Conservation (phyloP, 2,797 vertebrate genomes). For the Manis crassicaudata region DNA sequence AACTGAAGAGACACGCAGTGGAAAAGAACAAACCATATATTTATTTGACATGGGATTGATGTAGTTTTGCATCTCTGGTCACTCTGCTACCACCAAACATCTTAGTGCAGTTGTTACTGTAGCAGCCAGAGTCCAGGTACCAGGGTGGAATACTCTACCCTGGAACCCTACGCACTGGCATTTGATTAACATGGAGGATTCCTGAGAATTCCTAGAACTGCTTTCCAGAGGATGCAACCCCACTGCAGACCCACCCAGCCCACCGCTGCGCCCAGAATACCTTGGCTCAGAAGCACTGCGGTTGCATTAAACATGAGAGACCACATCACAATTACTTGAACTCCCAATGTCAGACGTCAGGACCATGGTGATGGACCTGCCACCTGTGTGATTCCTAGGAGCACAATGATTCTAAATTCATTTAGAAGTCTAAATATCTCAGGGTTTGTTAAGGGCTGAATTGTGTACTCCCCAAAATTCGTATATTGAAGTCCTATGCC, state of each 20-base stretch:
- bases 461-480: background rate
- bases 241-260: background rate
- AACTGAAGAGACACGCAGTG: slow-evolving; percentile 4
- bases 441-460: background rate
- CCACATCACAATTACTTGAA: background rate
- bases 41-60: background rate
- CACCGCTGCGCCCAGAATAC: background rate
- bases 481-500: background rate
- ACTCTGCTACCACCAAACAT: background rate
- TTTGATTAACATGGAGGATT: background rate
- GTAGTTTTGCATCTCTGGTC: slow-evolving; percentile 43
- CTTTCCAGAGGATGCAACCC: background rate
- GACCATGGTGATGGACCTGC: background rate
- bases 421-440: background rate
- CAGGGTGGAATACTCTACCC: background rate
- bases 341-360: background rate
- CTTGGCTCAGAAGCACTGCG: background rate
- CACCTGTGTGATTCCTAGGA: background rate
- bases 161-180: background rate
- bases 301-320: background rate
- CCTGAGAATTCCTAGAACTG: background rate
- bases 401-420: background rate
- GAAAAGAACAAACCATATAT: slow-evolving; percentile 15
- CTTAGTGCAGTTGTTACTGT: background rate
- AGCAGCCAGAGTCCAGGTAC: background rate